Evolutionary conservation across 2,797 vertebrate species (phyloP).

Genomic region (Hypotaenidia philippensis): DNA sequence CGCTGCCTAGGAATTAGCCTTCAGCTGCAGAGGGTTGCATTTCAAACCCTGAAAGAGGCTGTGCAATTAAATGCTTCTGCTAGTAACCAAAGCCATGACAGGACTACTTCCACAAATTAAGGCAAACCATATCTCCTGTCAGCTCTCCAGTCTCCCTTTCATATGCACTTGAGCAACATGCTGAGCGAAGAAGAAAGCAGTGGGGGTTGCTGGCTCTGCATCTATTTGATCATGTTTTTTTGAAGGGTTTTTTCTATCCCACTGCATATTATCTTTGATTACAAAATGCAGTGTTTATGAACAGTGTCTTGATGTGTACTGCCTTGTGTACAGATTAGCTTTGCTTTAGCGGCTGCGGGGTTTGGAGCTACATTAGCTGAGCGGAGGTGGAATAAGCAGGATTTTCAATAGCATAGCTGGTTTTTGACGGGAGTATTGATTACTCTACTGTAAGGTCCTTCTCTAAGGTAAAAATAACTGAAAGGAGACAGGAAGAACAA

Average conservation of each 20-base stretch:
- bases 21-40: not conserved
- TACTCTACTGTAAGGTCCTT: not conserved
- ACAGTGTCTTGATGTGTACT: not conserved
- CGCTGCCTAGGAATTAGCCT: not conserved
- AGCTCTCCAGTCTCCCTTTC: not conserved
- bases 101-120: not conserved
- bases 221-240: not conserved
- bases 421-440: not conserved
- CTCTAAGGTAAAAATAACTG: not conserved
- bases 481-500: not conserved
- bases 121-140: not conserved
- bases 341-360: not conserved
- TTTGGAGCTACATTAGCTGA: not conserved
- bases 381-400: not conserved
- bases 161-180: fast-evolving
- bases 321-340: not conserved
- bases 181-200: not conserved
- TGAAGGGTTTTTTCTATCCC: not conserved
- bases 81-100: not conserved
- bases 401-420: not conserved
- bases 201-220: not conserved
- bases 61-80: not conserved
- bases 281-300: not conserved
- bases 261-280: not conserved
- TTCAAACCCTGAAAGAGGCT: not conserved